Evolutionary conservation across 2,888 invertebrate species (phyloP), one percentile per base, ranked within the genome.

Genomic region (Scaptomyza parva): DNA sequence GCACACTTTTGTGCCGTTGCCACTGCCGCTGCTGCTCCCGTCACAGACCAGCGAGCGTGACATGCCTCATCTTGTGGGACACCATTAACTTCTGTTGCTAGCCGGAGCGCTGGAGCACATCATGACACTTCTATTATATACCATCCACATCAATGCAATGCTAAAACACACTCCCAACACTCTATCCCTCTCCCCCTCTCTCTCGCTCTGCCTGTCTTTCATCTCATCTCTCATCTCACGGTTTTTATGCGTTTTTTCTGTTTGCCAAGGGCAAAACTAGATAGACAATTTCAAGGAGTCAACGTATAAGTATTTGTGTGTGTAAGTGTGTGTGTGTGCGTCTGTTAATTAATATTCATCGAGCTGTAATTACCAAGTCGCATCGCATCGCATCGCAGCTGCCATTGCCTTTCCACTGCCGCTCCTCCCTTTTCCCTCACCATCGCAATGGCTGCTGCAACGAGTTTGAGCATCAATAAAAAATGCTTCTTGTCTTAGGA

Each of bases 21-120:
- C 1, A 7, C 24, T 26, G 86, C 24, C 7, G 24, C 24, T 47
- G 18, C n/a, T 74, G 54, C 48, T 65, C 83, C 28, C 9, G 82
- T 83, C 78, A 75, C 84, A 83, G 88, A 70, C 70, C 86, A 85
- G 83, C 80, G 83, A 85, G 84, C 84, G 77, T 85, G 86, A 85
- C 84, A 87, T 87, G 77, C 77, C 77, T 76, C 76, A 84, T 85
- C 82, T 71, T 71, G 66, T 28, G 70, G 65, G 64, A 70, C 63
- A 69, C 69, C 79, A 78, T 76, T 76, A 76, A 74, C 75, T 76
- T 76, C 77, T 72, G 74, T 55, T 73, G 76, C 65, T 75, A 63
- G 70, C 73, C 76, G 7, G 4, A 11, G 73, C 73, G 73, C 76
- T 73, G 73, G 60, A 76, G 75, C 75, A 77, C 75, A 76, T 74